Conservation (phyloP, 2,888 invertebrate genomes). For the Cyaniris semiargus region DNA sequence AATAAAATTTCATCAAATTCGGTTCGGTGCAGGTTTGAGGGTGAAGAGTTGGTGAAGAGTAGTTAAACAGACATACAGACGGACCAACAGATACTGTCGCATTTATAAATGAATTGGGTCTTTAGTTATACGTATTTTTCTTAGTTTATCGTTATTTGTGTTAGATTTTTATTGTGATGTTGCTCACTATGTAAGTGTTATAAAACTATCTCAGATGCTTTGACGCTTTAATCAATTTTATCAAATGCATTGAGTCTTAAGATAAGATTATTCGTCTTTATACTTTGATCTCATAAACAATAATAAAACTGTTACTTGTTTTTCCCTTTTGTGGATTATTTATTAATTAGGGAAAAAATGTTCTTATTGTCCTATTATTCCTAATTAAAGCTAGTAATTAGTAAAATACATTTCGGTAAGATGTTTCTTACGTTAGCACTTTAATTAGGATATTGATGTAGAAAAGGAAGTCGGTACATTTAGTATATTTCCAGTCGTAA, state of each 20-base stretch:
- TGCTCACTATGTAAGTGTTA: background rate
- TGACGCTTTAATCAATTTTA: background rate
- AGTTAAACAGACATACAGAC: no score
- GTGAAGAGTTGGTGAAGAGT: no score
- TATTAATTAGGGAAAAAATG: background rate
- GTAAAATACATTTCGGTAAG: background rate
- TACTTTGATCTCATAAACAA: background rate
- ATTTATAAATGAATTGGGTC: no score
- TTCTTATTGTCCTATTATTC: background rate
- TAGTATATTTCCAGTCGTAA: background rate
- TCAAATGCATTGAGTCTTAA: slow-evolving; percentile 3
- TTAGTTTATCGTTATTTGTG: background rate
- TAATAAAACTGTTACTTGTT: background rate
- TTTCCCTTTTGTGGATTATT: background rate
- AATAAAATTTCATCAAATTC: no score
- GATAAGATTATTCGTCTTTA: slow-evolving; percentile 2
- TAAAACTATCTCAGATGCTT: background rate
- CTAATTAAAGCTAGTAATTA: background rate
- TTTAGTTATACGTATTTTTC: no score
- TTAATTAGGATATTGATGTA: background rate
- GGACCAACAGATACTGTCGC: no score
- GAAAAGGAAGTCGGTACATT: background rate
- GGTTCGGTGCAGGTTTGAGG: no score
- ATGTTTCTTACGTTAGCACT: background rate
- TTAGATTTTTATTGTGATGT: background rate